Conservation (phyloP, 2,888 invertebrate genomes). For the Protula sp. region DNA sequence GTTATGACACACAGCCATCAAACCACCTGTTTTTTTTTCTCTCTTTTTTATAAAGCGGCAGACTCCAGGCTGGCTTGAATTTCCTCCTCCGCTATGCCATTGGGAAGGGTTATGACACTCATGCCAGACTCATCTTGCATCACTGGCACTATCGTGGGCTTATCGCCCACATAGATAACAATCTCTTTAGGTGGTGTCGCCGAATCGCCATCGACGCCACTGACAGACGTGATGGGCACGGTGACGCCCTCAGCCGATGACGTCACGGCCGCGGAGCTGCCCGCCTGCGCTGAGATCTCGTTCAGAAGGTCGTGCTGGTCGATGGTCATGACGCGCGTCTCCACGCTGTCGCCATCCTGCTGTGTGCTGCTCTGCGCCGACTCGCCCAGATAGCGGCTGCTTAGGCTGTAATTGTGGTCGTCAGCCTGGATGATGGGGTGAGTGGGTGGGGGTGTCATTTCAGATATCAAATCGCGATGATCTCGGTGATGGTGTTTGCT, state of each 20-base stretch:
- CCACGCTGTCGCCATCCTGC: neutral
- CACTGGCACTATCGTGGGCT: neutral
- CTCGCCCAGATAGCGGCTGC: neutral
- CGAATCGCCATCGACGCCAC: neutral
- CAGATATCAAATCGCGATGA: neutral
- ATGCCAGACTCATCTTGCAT: neutral
- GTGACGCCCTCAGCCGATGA: neutral
- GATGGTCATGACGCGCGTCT: too few species aligned
- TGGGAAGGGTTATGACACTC: neutral
- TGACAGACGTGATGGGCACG: neutral
- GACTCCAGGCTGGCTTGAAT: too few species aligned
- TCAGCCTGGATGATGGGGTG: neutral
- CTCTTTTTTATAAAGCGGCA: too few species aligned
- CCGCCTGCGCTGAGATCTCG: too few species aligned
- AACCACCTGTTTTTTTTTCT: too few species aligned
- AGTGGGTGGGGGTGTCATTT: neutral
- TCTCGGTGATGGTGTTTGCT: neutral
- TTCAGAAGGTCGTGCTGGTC: too few species aligned
- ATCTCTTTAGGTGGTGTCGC: neutral
- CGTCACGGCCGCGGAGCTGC: neutral
- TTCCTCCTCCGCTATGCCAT: neutral
- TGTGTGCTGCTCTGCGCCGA: neutral
- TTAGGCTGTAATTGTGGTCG: slow-evolving; percentile 1
- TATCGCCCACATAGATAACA: neutral
- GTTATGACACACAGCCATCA: too few species aligned